These are phyloP conservation scores for Typhlomys cinereus DNA, from an alignment of 2,113 vertebrate genomes.

Conservation along the genomic window DNA sequence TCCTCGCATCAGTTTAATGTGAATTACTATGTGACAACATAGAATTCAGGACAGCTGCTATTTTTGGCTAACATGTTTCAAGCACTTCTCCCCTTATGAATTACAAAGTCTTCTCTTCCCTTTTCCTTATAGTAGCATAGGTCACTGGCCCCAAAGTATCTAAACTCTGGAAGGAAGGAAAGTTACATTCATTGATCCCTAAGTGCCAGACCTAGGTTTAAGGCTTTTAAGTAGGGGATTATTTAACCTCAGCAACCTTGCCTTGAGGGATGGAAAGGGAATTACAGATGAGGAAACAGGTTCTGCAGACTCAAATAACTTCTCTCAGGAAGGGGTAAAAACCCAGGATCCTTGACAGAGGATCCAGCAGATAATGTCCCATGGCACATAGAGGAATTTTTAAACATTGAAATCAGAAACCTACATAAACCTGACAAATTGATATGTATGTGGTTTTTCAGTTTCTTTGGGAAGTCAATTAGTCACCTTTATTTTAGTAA, in stretches of 20 bases:
- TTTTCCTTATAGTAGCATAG: not conserved
- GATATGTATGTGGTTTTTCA: not conserved
- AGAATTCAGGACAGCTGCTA: not conserved
- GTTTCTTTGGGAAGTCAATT: conserved; percentile 34
- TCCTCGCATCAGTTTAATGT: not conserved
- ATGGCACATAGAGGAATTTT: not conserved
- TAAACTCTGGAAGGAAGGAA: conserved; percentile 35
- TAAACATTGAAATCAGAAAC: not conserved
- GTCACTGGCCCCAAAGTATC: not conserved
- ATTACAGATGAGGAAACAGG: conserved; percentile 22
- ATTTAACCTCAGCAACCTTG: not conserved
- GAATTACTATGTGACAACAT: not conserved
- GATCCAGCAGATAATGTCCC: not conserved
- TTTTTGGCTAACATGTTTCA: not conserved
- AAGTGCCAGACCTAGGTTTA: not conserved
- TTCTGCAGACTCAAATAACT: conserved; percentile 17
- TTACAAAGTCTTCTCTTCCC: not conserved
- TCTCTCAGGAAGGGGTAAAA: not conserved
- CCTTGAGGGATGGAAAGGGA: conserved; percentile 30
- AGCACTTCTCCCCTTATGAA: too few species aligned
- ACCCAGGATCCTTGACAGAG: not conserved
- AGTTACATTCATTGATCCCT: not conserved
- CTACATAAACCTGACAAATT: not conserved
- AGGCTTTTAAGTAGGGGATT: not conserved
- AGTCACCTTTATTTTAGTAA: conserved; percentile 5